Percentiles rank a stretch among this genome's conserved stretches.
Conservation (phyloP, 2,797 vertebrate species). For the Pangasius djambal region DNA sequence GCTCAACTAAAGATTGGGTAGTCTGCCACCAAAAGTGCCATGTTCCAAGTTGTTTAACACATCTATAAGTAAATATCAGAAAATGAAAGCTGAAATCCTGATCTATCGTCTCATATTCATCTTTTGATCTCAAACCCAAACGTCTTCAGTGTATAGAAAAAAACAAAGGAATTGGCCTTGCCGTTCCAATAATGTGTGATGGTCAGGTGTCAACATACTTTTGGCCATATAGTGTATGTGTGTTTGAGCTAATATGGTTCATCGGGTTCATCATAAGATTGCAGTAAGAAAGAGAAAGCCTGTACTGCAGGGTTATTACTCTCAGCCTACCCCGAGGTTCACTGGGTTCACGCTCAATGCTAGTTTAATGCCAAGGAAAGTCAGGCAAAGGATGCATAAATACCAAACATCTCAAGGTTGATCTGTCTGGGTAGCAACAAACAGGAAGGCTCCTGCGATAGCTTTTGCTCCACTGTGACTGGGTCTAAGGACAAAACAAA, state of each 20-base stretch:
- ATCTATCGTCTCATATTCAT: not conserved
- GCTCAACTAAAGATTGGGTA: not conserved
- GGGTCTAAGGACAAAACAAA: constrained; percentile 21
- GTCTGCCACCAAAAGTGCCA: not conserved
- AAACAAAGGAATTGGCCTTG: no score
- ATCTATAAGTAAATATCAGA: no score
- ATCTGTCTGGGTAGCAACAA: constrained; percentile 7
- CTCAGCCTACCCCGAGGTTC: not conserved
- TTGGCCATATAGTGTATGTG: not conserved
- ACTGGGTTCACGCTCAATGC: not conserved
- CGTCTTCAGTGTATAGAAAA: no score
- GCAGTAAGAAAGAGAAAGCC: not conserved
- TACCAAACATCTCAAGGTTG: constrained; percentile 26
- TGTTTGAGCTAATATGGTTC: not conserved
- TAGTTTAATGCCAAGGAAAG: constrained; percentile 18
- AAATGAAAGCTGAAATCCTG: no score
- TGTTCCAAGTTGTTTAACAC: not conserved
- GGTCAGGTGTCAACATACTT: not conserved
- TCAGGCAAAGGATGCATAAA: constrained; percentile 20
- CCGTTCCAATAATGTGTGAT: no score
- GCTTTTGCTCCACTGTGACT: not conserved
- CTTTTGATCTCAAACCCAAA: no score
- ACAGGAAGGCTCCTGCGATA: constrained; percentile 24
- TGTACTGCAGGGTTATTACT: not conserved
- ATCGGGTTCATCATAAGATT: not conserved